Evolutionary conservation across 2,113 vertebrate species (phyloP), one percentile per base, ranked within the genome.

Genomic region (Oostethus manadensis): DNA sequence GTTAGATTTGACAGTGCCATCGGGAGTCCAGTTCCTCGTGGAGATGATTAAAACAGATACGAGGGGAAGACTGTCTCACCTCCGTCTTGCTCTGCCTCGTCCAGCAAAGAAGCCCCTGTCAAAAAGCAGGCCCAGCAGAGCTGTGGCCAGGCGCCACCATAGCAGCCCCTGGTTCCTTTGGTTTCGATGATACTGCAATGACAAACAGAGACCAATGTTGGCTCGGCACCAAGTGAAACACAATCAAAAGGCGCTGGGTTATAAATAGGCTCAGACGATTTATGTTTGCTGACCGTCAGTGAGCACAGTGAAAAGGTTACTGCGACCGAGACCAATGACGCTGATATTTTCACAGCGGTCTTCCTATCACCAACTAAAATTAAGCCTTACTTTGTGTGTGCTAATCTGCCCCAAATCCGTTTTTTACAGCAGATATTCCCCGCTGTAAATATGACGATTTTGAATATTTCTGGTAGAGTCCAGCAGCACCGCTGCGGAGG

Each of bases 101-200:
- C 73, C 71, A 50, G 71, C 82, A 11, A 79, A 23, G 54, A 80
- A 67, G 14, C 84, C 81, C 51, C 86, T 69, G 60, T 88, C 81
- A 26, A 90, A 88, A 51, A 91, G 76, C 16, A 90, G 84, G 61
- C 80, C 71, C 58, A 89, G 82, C 55, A 91, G 68, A 51, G 86
- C 74, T n/a, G 74, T 56, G 6, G 83, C 84, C 77, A 90, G 63
- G 46, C 87, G 89, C 87, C 88, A 85, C 89, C 88, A 91, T 68
- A 82, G 60, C 17, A 84, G 81, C 72, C 80, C 82, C 63, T 64
- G 87, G 74, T 88, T 87, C 88, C 90, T 91, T 89, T 90, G 89
- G 88, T 90, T 90, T 89, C 63, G 85, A 63, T 84, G 87, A 74
- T 86, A 88, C 89, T 90, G 85, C 56, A 83, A 77, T 58, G 50